These are phyloP conservation scores for Drosophila stalkeri DNA, from an alignment of 2,888 invertebrate genomes.

Conservation along the genomic window DNA sequence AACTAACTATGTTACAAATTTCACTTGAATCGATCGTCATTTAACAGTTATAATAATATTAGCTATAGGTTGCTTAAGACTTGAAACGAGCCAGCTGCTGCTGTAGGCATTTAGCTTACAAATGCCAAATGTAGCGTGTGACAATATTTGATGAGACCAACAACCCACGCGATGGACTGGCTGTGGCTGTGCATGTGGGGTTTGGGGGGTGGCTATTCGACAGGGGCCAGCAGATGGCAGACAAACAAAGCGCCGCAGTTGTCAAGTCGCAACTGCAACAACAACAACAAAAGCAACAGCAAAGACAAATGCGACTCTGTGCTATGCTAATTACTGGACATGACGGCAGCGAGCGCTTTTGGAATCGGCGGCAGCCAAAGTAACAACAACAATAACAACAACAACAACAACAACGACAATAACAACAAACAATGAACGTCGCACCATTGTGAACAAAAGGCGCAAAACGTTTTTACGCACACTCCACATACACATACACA, in stretches of 20 bases:
- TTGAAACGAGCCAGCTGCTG: not conserved
- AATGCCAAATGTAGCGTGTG: slow-evolving; percentile 20
- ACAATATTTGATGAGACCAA: slow-evolving; percentile 31
- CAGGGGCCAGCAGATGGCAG: slow-evolving; percentile 27
- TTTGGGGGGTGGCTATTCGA: not conserved
- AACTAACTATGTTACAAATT: not conserved
- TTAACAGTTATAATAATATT: not conserved
- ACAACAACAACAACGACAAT: slow-evolving; percentile 7
- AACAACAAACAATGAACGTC: slow-evolving; percentile 28
- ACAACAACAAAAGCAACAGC: slow-evolving; percentile 13
- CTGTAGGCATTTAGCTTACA: slow-evolving; percentile 4
- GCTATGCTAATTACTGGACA: slow-evolving; percentile 81
- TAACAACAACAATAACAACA: slow-evolving; percentile 9
- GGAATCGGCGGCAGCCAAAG: slow-evolving; percentile 49
- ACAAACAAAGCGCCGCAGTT: slow-evolving; percentile 75
- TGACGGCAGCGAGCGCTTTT: slow-evolving; percentile 69
- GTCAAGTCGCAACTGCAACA: slow-evolving; percentile 45
- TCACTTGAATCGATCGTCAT: not conserved
- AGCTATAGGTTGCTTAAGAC: not conserved
- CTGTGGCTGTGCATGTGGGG: not conserved
- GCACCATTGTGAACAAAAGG: slow-evolving; percentile 77
- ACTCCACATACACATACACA: slow-evolving; percentile 39
- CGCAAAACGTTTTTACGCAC: slow-evolving; percentile 77
- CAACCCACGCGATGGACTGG: slow-evolving; percentile 32
- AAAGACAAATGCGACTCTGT: slow-evolving; percentile 63